These are phyloP conservation scores for Drosophila pruinosa DNA, from an alignment of 1,140 invertebrate species.

Conservation along the genomic window DNA sequence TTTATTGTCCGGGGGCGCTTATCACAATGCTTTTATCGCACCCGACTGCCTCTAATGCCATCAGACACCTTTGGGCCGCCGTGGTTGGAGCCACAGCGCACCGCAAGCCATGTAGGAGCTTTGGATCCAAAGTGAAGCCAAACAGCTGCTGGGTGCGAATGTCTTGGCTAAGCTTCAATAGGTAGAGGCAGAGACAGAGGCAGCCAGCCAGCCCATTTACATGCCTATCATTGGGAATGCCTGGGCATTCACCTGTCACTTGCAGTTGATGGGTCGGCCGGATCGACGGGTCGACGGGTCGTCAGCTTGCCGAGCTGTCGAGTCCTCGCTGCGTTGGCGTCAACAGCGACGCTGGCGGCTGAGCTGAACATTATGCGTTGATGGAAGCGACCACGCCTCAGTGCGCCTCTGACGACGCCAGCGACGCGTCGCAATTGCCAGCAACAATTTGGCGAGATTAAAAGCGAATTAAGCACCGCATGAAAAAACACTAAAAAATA, in stretches of 20 bases:
- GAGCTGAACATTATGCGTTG: slow-evolving; percentile 6
- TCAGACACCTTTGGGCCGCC: slow-evolving; percentile 45
- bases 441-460: slow-evolving; percentile 65
- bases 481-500: slow-evolving; percentile 44
- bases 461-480: slow-evolving; percentile 65
- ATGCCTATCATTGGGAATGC: slow-evolving; percentile 63
- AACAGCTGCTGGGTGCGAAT: slow-evolving; percentile 20
- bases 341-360: slow-evolving; percentile 37
- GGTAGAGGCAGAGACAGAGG: no score
- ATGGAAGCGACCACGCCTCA: slow-evolving; percentile 51
- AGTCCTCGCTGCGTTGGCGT: background rate
- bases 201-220: slow-evolving; percentile 57
- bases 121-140: background rate
- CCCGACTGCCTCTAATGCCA: slow-evolving; percentile 2
- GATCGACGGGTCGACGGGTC: background rate
- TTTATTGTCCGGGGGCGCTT: slow-evolving; percentile 39
- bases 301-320: no score
- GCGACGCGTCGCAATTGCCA: slow-evolving; percentile 14
- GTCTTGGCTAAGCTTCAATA: slow-evolving; percentile 10
- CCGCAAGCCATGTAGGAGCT: slow-evolving; percentile 13
- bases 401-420: slow-evolving; percentile 34
- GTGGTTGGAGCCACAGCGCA: slow-evolving; percentile 30
- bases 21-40: slow-evolving; percentile 42
- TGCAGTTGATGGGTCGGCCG: slow-evolving; percentile 32
- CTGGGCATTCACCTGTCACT: slow-evolving; percentile 61